Conservation (phyloP, 2,888 invertebrate genomes). For the Noctuana brunneofusca region DNA sequence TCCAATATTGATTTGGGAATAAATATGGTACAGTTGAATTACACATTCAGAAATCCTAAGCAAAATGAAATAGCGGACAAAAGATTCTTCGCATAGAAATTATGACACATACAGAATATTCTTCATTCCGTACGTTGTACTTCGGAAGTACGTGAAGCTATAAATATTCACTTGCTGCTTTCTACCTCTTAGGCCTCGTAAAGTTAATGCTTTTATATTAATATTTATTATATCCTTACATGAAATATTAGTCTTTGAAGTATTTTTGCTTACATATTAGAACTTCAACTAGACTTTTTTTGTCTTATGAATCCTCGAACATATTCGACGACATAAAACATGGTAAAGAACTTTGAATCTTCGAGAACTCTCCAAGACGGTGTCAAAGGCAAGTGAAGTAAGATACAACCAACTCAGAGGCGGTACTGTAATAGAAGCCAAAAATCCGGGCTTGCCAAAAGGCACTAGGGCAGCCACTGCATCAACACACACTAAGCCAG, state of each 20-base stretch:
- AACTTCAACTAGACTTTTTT: neutral
- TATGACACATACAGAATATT: conserved; percentile 45
- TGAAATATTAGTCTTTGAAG: conserved; percentile 1
- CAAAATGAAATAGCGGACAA: conserved; percentile 14
- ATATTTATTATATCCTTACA: conserved; percentile 54
- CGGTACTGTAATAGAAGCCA: too few species aligned
- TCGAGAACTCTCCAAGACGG: neutral
- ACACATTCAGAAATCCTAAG: conserved; percentile 16
- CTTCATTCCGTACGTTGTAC: conserved; percentile 55
- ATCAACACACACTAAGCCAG: too few species aligned
- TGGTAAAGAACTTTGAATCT: neutral
- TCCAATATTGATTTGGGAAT: too few species aligned
- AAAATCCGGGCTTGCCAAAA: too few species aligned
- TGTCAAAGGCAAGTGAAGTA: too few species aligned
- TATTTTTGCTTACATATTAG: neutral
- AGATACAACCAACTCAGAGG: too few species aligned
- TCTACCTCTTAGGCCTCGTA: conserved; percentile 76
- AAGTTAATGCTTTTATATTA: conserved; percentile 77
- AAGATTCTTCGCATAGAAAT: conserved; percentile 35
- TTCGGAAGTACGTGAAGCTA: conserved; percentile 63
- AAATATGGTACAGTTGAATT: too few species aligned
- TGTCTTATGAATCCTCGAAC: neutral
- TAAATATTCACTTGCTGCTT: conserved; percentile 75
- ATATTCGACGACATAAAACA: neutral
- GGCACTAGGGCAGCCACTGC: too few species aligned